These are phyloP conservation scores for Crotalus viridis DNA, from an alignment of 2,113 vertebrate genomes.

Conservation along the genomic window DNA sequence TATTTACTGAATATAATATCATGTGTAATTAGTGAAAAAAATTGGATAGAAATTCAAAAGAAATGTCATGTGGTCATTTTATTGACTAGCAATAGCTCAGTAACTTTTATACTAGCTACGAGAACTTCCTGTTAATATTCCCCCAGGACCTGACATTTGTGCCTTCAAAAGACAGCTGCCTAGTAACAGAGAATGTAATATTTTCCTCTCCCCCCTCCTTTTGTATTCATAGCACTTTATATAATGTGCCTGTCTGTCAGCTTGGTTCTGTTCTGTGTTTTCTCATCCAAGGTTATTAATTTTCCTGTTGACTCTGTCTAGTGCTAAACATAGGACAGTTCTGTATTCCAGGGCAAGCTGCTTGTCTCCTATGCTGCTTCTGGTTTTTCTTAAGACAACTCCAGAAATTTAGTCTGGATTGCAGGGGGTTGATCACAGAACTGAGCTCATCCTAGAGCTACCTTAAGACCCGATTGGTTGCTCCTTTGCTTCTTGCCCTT, in stretches of 20 bases:
- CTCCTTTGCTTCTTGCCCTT: not conserved
- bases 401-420: not conserved
- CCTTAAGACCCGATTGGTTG: not conserved
- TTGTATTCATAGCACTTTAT: constrained; percentile 42
- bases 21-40: not conserved
- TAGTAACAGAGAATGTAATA: constrained; percentile 10
- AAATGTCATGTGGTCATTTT: not conserved
- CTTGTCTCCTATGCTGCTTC: not conserved
- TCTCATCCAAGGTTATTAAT: not conserved
- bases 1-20: constrained; percentile 39
- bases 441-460: not conserved
- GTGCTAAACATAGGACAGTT: not conserved
- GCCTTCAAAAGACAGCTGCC: constrained; percentile 20
- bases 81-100: constrained; percentile 9
- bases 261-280: constrained; percentile 26
- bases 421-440: not conserved
- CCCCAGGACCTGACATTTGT: constrained; percentile 15
- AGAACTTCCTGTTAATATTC: constrained; percentile 5
- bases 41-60: constrained; percentile 1
- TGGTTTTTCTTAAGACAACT: not conserved
- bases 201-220: constrained; percentile 5
- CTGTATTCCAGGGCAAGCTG: not conserved
- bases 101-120: not conserved
- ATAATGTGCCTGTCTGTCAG: not conserved
- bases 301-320: constrained; percentile 7